Evolutionary conservation across 2,113 vertebrate species (phyloP).

Genomic region (Hippoglossus stenolepis): DNA sequence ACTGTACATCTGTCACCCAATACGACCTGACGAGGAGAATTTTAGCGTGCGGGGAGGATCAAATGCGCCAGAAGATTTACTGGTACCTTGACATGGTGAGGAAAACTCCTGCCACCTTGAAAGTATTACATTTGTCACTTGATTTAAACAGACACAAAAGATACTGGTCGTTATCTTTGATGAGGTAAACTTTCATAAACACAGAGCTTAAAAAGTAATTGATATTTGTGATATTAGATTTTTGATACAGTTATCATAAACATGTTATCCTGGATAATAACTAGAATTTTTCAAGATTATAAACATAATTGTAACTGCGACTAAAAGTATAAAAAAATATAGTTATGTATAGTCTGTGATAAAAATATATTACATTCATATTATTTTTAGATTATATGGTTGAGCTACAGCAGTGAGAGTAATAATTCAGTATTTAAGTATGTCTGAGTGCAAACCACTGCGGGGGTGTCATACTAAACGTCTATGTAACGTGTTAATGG

Average conservation of each 20-base stretch:
- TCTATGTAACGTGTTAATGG: slow-evolving; percentile 53
- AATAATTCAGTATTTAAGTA: neutral
- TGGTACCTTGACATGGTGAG: slow-evolving; percentile 18
- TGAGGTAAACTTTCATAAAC: neutral
- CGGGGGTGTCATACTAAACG: slow-evolving; percentile 25
- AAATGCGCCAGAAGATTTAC: slow-evolving; percentile 53
- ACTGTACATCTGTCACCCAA: slow-evolving; percentile 40
- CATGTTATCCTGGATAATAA: too few species aligned
- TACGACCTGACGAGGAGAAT: slow-evolving; percentile 33
- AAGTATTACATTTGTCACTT: slow-evolving; percentile 33
- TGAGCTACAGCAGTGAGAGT: neutral
- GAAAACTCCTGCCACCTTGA: slow-evolving; percentile 39
- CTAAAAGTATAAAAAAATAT: too few species aligned
- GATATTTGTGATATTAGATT: too few species aligned
- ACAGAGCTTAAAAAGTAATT: neutral
- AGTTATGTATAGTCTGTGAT: too few species aligned
- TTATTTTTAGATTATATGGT: too few species aligned
- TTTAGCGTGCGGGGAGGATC: slow-evolving; percentile 15
- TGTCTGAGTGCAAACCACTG: neutral
- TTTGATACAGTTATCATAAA: too few species aligned
- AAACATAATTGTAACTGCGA: too few species aligned
- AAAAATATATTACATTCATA: too few species aligned
- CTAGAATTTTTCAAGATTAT: too few species aligned
- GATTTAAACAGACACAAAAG: neutral
- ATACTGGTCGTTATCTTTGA: neutral